These are phyloP conservation scores for Clostera curtula DNA, from an alignment of 2,888 invertebrate genomes.

Conservation along the genomic window DNA sequence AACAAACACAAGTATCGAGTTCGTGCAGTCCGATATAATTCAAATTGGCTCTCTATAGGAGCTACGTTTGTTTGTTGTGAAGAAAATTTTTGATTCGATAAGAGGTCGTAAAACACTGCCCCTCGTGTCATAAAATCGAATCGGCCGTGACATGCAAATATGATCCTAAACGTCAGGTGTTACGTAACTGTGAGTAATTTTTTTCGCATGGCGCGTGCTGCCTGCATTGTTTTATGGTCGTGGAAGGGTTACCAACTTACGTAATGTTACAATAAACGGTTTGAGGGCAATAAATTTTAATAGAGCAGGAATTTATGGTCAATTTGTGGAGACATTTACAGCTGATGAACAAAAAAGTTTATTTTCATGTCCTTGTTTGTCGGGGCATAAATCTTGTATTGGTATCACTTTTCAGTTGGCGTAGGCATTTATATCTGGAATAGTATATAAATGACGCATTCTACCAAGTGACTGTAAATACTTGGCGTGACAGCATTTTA, in stretches of 20 bases:
- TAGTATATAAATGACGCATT: conserved; percentile 12
- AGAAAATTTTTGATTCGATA: conserved; percentile 61
- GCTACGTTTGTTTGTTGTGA: conserved; percentile 49
- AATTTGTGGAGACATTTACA: conserved; percentile 66
- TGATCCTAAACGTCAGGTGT: conserved; percentile 42
- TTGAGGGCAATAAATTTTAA: conserved; percentile 64
- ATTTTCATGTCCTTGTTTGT: conserved; percentile 47
- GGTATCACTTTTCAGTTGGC: conserved; percentile 21
- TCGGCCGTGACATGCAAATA: conserved; percentile 43
- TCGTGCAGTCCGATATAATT: conserved; percentile 37
- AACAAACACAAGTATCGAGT: conserved; percentile 21
- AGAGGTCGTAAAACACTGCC: conserved; percentile 64
- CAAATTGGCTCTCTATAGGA: conserved; percentile 45
- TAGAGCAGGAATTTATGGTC: conserved; percentile 65
- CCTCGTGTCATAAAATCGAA: conserved; percentile 59
- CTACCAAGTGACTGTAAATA: conserved; percentile 14
- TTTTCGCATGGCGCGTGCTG: conserved; percentile 48
- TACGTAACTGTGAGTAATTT: conserved; percentile 37
- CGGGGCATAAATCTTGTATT: conserved; percentile 30
- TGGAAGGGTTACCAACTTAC: conserved; percentile 64
- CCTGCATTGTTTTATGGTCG: conserved; percentile 59
- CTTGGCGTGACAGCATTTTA: conserved; percentile 10
- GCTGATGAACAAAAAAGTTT: conserved; percentile 57
- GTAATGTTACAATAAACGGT: conserved; percentile 63
- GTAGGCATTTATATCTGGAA: conserved; percentile 18